Conservation (phyloP, 1,140 invertebrate species). For the Brachionus manjavacas region DNA sequence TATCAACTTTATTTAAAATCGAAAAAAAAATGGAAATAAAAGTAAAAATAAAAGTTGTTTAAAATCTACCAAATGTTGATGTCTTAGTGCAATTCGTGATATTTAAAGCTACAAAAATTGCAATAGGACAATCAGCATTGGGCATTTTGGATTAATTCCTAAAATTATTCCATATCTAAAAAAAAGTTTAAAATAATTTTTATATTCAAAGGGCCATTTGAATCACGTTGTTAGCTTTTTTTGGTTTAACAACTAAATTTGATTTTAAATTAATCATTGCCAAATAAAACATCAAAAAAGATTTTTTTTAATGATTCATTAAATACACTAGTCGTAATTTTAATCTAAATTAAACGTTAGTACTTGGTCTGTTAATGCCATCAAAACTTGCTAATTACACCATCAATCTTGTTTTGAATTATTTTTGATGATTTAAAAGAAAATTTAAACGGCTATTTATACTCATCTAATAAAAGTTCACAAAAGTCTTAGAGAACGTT, state of each 20-base stretch:
- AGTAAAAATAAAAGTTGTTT: neutral
- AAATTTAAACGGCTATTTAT: neutral
- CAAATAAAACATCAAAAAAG: neutral
- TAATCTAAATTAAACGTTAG: neutral
- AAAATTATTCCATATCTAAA: neutral
- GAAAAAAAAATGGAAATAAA: too few species aligned
- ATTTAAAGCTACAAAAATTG: constrained; percentile 40
- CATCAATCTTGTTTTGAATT: constrained; percentile 3
- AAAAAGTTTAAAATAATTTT: neutral
- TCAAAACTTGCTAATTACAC: neutral
- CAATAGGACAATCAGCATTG: constrained; percentile 43
- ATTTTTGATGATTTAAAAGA: neutral
- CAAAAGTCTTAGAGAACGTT: neutral
- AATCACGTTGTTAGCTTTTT: neutral
- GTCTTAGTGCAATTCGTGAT: constrained; percentile 40
- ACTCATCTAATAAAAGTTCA: neutral
- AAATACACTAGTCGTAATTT: neutral
- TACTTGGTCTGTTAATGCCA: neutral
- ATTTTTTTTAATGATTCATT: neutral
- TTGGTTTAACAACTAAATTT: neutral
- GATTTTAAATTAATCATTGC: neutral
- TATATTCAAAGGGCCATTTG: neutral
- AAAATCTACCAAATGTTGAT: constrained; percentile 13
- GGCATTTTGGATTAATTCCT: neutral
- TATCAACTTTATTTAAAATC: too few species aligned